Evolutionary conservation across 2,797 vertebrate species (phyloP), one percentile per base, ranked within the genome.

Genomic region (Nyctalus aviator): DNA sequence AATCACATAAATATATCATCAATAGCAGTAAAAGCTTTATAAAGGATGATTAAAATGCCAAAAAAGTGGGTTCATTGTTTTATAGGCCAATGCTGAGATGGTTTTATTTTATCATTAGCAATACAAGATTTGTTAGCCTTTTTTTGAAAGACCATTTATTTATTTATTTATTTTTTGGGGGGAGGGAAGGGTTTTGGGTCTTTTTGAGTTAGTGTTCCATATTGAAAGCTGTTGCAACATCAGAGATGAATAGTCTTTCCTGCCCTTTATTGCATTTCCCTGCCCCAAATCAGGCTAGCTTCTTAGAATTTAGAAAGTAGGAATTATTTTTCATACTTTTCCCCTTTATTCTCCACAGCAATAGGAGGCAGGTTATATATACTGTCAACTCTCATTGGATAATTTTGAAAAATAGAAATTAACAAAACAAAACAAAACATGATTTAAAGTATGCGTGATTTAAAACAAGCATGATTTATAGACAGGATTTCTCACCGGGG

Each of bases 401-500:
- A 17, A 25, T 92, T 90, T 75, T 73, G 14, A 50, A 77, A 94
- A 88, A 35, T 25, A 93, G 50, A 68, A 72, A 72, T 8, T 32
- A 64, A 64, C 27, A 64, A 75, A 78, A 89, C 37, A 41, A 41
- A 44, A 25, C 4, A 89, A 41, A 25, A 4, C 8, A 17, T 13
- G 50, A 77, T 27, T 59, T 83, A 37, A 88, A 48, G 37, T 12
- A 20, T 17, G 30, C 11, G 8, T 23, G 13, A 66, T 75, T 73
- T 44, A 88, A 81, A 81, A 35, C 55, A 37, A 66, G 8, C 5
- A 5, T 71, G 32, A 78, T 82, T 90, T 68, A 15, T 66, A 77
- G 41, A 82, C 4, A 25, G 6, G 44, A 3, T 35, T 92, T 96
- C 98, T 98, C 94, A 99, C 99, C 96, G 88, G 94, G 35, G 96